A percentile compares a stretch with the other conserved stretches of the same genome.
These are phyloP conservation scores for Halcyon smyrnensis DNA, from an alignment of 2,797 vertebrate genomes.

Conservation along the genomic window DNA sequence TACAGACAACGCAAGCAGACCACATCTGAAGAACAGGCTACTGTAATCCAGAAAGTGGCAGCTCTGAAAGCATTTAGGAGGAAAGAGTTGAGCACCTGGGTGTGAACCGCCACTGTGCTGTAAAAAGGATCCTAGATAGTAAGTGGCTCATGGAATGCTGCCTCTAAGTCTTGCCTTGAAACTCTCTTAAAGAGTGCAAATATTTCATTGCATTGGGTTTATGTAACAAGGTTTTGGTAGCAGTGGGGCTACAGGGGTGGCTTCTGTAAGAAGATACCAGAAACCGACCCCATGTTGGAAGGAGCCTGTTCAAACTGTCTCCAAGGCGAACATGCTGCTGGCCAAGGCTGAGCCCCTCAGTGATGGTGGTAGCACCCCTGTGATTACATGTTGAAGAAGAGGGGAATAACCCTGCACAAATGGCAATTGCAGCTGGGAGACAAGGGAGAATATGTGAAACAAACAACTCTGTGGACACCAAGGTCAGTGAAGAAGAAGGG, in stretches of 20 bases:
- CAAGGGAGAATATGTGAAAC: not conserved
- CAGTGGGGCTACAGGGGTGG: not conserved
- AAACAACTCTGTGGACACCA: not conserved
- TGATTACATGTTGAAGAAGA: not conserved
- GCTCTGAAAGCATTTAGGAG: not conserved
- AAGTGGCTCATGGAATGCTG: accelerated
- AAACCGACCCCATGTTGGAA: accelerated
- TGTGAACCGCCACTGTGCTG: not conserved
- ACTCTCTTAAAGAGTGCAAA: not conserved
- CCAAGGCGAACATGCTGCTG: not conserved
- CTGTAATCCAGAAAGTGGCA: not conserved
- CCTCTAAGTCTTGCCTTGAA: not conserved
- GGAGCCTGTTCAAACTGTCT: accelerated
- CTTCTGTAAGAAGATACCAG: not conserved
- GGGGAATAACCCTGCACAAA: not conserved
- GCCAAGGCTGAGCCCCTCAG: not conserved
- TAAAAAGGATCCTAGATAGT: not conserved
- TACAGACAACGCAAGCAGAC: not conserved
- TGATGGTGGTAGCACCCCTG: accelerated
- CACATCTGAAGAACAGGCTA: not conserved
- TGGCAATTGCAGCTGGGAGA: not conserved
- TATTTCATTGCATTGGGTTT: not conserved
- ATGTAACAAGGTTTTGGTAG: not conserved
- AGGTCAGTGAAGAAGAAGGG: not conserved
- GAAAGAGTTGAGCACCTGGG: not conserved